Percentiles rank a stretch among this genome's conserved stretches.
Evolutionary conservation across 2,888 invertebrate genomes (phyloP).

Genomic region (Drosophila limbata): DNA sequence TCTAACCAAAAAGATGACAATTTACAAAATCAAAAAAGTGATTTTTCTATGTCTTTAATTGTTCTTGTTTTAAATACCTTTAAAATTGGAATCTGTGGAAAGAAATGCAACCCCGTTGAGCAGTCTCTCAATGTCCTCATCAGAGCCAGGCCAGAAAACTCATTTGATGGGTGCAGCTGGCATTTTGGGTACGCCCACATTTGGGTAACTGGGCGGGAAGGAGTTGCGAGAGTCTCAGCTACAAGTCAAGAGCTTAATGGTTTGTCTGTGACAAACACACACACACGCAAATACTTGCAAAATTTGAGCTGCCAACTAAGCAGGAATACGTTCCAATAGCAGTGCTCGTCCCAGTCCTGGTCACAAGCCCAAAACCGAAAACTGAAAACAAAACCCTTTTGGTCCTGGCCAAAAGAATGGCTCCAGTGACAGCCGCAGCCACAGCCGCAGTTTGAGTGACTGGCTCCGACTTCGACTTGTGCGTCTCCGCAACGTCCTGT

Average conservation of each 20-base stretch:
- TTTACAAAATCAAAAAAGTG: background rate
- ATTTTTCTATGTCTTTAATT: too few species aligned
- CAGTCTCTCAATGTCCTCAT: conserved; percentile 16
- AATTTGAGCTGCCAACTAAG: conserved; percentile 50
- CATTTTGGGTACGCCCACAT: conserved; percentile 27
- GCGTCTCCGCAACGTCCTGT: conserved; percentile 44
- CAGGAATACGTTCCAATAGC: conserved; percentile 18
- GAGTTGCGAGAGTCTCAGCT: conserved; percentile 21
- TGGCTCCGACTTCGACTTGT: conserved; percentile 77
- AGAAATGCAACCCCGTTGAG: conserved; percentile 10
- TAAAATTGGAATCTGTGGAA: conserved; percentile 11
- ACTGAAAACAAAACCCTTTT: conserved; percentile 8
- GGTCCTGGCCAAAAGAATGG: conserved; percentile 7
- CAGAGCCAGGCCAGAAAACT: conserved; percentile 21
- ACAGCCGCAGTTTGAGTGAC: conserved; percentile 64
- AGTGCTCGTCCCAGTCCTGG: background rate
- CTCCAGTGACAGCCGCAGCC: conserved; percentile 27
- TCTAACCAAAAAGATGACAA: too few species aligned
- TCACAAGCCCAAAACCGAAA: background rate
- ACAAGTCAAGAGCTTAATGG: conserved; percentile 71
- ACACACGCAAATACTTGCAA: conserved; percentile 28
- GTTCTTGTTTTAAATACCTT: conserved; percentile 11
- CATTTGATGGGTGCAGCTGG: conserved; percentile 47
- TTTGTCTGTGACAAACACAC: conserved; percentile 49
- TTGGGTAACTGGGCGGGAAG: background rate